These are phyloP conservation scores for Crossaster papposus DNA, from an alignment of 53 echinoderm and acorn worm genomes.

Conservation along the genomic window DNA sequence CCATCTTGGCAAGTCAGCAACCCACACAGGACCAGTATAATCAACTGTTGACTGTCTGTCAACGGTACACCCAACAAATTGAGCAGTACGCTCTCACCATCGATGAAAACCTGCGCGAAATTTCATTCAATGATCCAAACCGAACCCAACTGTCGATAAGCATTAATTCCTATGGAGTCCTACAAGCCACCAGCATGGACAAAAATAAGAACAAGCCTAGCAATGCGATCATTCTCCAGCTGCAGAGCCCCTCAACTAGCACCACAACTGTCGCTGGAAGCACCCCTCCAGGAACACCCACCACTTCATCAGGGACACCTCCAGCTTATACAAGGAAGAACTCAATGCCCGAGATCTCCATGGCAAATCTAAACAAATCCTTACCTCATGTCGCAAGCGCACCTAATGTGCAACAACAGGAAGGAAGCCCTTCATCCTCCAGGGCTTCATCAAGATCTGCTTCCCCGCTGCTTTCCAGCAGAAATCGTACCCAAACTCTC, in stretches of 20 bases:
- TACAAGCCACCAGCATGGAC: conserved; percentile 45
- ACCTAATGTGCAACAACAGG: conserved; percentile 27
- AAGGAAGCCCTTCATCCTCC: conserved; percentile 12
- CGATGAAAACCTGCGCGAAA: conserved; percentile 69
- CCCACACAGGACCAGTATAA: conserved; percentile 82
- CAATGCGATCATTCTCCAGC: conserved; percentile 20
- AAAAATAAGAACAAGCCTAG: conserved; percentile 10
- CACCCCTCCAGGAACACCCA: conserved; percentile 25
- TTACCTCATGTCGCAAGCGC: conserved; percentile 22
- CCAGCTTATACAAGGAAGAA: conserved; percentile 18
- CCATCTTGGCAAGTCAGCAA: conserved; percentile 59
- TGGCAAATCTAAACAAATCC: conserved; percentile 2
- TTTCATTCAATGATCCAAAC: conserved; percentile 78
- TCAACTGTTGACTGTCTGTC: conserved; percentile 76
- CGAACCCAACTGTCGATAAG: conserved; percentile 78
- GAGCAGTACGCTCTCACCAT: conserved; percentile 88
- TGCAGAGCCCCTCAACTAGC: conserved; percentile 4
- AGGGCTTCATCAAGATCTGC: conserved; percentile 37
- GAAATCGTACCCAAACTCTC: conserved; percentile 25
- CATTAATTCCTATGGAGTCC: conserved; percentile 79
- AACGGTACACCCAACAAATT: conserved; percentile 81
- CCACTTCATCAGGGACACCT: conserved; percentile 18
- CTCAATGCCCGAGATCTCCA: conserved; percentile 24
- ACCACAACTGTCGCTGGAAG: not conserved
- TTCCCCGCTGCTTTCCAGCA: conserved; percentile 23